Evolutionary conservation across 2,113 vertebrate species (phyloP), one percentile per base, ranked within the genome.

Genomic region (Microtus ochrogaster): DNA sequence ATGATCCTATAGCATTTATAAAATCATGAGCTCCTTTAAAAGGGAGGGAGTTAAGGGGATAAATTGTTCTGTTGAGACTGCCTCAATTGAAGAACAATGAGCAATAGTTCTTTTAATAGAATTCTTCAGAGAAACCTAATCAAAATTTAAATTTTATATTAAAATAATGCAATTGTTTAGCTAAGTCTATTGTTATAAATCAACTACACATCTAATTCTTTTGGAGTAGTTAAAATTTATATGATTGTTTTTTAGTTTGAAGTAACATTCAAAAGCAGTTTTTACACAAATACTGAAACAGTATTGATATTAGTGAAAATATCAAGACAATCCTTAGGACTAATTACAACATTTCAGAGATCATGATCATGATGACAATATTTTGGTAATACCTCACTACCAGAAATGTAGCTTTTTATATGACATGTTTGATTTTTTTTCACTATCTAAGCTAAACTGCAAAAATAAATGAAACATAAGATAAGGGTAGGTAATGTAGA

Each of bases 221-320:
- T 68, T 47, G 28, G n/a, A 65, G 0, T 87, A 79, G 52, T 65
- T 87, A 83, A 91, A 94, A 63, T 84, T 30, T 19, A 84, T 78
- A 22, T 49, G n/a, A 65, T 86, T 90, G 14, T 92, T 93, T 92
- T 63, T 58, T 89, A n/a, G 5, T 55, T 89, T 93, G 39, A 95
- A 83, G 79, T 58, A 36, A 92, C 4, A 36, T 22, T 93, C 66
- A 92, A 87, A 66, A 92, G 90, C 39, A 87, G 2, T 88, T 49
- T 95, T 86, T 90, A 87, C 72, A n/a, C 49, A 93, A 91, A 83
- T 92, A 88, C 7, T 58, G 33, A 89, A 92, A 93, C 5, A 94
- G 12, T 83, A 12, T 33, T 95, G 68, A 74, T 66, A 85, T 82
- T 94, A 81, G 30, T 90, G 55, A 95, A 92, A 94, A 55, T 10